phyloP scores from a whole-genome alignment of 64 coral and sea anemone genomes.

The Actinia tenebrosa region DNA sequence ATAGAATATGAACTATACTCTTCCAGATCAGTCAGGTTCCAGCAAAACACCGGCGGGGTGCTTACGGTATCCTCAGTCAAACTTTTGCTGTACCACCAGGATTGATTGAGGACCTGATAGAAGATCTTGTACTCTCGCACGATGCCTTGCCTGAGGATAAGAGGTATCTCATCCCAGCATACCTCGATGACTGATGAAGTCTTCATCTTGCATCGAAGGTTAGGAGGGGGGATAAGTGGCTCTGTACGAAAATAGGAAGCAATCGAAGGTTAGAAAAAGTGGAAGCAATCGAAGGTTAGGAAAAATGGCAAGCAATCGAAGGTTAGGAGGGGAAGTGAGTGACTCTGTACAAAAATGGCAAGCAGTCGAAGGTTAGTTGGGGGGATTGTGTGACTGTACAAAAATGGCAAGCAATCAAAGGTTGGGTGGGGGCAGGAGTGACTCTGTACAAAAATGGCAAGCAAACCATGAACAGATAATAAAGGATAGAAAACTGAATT shows the following conservation, averaged over 20 bases:
- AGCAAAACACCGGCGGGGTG: background rate
- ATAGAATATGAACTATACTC: slow-evolving; percentile 3
- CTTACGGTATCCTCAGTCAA: background rate
- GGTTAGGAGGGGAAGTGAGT: too few relatives aligned
- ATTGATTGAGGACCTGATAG: background rate
- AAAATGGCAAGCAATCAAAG: background rate
- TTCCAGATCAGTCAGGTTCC: slow-evolving; percentile 3
- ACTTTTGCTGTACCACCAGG: background rate
- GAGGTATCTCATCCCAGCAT: background rate
- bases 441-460: too few relatives aligned
- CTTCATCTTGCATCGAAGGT: background rate
- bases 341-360: too few relatives aligned
- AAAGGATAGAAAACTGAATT: too few relatives aligned
- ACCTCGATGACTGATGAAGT: background rate
- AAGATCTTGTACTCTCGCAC: background rate
- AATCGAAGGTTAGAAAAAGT: too few relatives aligned
- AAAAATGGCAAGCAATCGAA: too few relatives aligned
- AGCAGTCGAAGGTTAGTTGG: background rate
- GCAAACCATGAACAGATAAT: too few relatives aligned
- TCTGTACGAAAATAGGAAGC: background rate
- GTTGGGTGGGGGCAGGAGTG: too few relatives aligned
- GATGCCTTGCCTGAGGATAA: background rate
- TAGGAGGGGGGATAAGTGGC: background rate
- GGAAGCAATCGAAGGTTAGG: too few relatives aligned
- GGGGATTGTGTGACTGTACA: background rate